These are phyloP conservation scores for Ditylenchus weischeri DNA, from an alignment of 2,888 invertebrate genomes.

Conservation along the genomic window DNA sequence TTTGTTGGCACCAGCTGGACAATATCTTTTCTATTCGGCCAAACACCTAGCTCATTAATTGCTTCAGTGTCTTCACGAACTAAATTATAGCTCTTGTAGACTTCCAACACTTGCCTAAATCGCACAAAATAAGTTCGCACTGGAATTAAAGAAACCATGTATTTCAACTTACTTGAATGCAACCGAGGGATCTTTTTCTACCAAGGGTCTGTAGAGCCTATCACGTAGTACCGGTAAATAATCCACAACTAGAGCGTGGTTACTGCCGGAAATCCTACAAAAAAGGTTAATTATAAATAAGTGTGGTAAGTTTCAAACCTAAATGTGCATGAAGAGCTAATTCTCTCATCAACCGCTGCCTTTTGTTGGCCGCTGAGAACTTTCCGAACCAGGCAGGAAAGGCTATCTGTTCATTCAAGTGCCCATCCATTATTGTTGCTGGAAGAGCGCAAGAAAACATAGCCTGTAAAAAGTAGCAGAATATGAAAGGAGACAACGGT, in stretches of 20 bases:
- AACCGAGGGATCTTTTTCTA: slow-evolving; percentile 61
- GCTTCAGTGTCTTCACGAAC: slow-evolving; percentile 86
- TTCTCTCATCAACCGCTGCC: slow-evolving; percentile 77
- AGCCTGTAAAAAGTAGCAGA: slow-evolving; percentile 64
- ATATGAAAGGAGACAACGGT: not conserved
- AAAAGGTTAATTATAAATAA: not conserved
- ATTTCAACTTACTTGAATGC: slow-evolving; percentile 35
- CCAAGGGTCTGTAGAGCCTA: slow-evolving; percentile 74
- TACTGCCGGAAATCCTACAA: slow-evolving; percentile 46
- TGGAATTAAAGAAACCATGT: slow-evolving; percentile 1
- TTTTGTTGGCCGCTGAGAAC: slow-evolving; percentile 80
- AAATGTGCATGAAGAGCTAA: slow-evolving; percentile 80
- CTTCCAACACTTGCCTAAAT: slow-evolving; percentile 66
- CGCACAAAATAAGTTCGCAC: not conserved
- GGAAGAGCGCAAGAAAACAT: slow-evolving; percentile 87
- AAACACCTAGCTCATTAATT: slow-evolving; percentile 77
- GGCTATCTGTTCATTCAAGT: slow-evolving; percentile 71
- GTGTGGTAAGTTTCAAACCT: slow-evolving; percentile 63
- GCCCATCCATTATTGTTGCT: slow-evolving; percentile 78
- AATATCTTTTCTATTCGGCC: slow-evolving; percentile 69
- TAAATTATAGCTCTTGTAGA: slow-evolving; percentile 80
- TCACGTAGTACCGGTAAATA: slow-evolving; percentile 78
- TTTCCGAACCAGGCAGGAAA: slow-evolving; percentile 96
- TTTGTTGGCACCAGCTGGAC: slow-evolving; percentile 68
- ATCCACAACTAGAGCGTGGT: slow-evolving; percentile 65